Base-by-base conservation (phyloP, 2,888 invertebrate genomes). In the Daptonema setosum region DNA sequence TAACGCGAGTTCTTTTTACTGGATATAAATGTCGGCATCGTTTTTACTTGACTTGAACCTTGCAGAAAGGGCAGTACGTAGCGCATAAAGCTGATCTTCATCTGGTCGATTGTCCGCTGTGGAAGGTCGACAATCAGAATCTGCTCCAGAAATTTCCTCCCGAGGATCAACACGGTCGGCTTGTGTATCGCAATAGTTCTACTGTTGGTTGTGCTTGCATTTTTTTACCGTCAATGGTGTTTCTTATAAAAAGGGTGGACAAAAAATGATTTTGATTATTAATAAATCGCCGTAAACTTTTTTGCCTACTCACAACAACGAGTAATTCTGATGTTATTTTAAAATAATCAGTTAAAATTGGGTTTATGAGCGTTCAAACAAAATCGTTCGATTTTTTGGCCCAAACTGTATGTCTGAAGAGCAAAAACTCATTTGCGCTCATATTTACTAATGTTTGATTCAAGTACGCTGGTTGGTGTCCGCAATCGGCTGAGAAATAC, bases 401-500 rank as follows among this genome's bases (percentile, higher is more conserved):
- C n/a, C n/a, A n/a, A n/a, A n/a, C n/a, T n/a, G n/a, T n/a, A n/a
- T n/a, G n/a, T n/a, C n/a, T n/a, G n/a, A n/a, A n/a, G n/a, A n/a
- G n/a, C n/a, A n/a, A n/a, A n/a, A n/a, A n/a, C n/a, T n/a, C n/a
- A n/a, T n/a, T n/a, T n/a, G n/a, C n/a, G n/a, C n/a, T n/a, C n/a
- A n/a, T n/a, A n/a, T n/a, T n/a, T n/a, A n/a, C n/a, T n/a, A n/a
- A n/a, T n/a, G n/a, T 17, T 35, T 35, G 35, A 30, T 58, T 65
- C 41, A 59, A 68, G 68, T 69, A 68, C 57, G 64, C 69, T 28
- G 69, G 69, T 29, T 69, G 68, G 69, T 66, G 67, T 53, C 66
- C 66, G 50, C 65, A 66, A 55, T 62, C 65, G 14, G 62, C 65
- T 0, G 59, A 60, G 17, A 61, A 61, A 14, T 69, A 69, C 51